Percentiles rank a stretch among this genome's conserved stretches.
Evolutionary conservation across 2,888 invertebrate species (phyloP).

Genomic region (Mamestra brassicae): DNA sequence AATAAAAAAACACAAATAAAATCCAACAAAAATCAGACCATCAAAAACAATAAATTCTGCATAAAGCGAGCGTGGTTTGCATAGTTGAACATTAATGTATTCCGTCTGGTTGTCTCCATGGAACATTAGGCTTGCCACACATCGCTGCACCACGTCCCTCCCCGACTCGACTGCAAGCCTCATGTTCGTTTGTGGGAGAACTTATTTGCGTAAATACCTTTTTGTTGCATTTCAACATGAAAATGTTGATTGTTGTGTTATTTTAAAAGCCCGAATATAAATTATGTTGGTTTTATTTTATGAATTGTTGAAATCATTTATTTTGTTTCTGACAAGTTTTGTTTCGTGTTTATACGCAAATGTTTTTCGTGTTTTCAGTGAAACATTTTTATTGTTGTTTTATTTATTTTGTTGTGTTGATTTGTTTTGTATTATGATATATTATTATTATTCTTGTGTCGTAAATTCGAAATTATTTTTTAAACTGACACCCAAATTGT

Average conservation of each 20-base stretch:
- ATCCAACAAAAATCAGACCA: constrained; percentile 23
- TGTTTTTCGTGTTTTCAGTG: not conserved
- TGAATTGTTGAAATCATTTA: not conserved
- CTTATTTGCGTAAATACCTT: constrained; percentile 32
- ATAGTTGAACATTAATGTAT: constrained; percentile 73
- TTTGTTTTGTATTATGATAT: not conserved
- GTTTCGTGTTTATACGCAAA: not conserved
- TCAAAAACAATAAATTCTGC: constrained; percentile 42
- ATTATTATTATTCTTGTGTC: not conserved
- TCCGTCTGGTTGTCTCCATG: constrained; percentile 70
- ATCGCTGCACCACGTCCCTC: constrained; percentile 27
- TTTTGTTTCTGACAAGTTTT: constrained; percentile 11
- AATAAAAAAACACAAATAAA: constrained; percentile 9
- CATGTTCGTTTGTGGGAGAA: constrained; percentile 33
- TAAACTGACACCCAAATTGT: not conserved
- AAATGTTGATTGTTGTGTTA: constrained; percentile 6
- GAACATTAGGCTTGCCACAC: constrained; percentile 70
- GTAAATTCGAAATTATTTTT: constrained; percentile 2
- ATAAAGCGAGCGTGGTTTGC: constrained; percentile 54
- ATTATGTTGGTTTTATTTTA: constrained; percentile 3
- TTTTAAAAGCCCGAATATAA: constrained; percentile 21
- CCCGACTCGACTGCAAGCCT: constrained; percentile 19
- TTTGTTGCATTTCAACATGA: constrained; percentile 8
- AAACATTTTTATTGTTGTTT: not conserved
- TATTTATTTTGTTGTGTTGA: not conserved